A percentile compares a stretch with the other conserved stretches of the same genome.
These are phyloP conservation scores for Chamaetylas fuelleborni DNA, from an alignment of 2,113 vertebrate species.

Conservation along the genomic window DNA sequence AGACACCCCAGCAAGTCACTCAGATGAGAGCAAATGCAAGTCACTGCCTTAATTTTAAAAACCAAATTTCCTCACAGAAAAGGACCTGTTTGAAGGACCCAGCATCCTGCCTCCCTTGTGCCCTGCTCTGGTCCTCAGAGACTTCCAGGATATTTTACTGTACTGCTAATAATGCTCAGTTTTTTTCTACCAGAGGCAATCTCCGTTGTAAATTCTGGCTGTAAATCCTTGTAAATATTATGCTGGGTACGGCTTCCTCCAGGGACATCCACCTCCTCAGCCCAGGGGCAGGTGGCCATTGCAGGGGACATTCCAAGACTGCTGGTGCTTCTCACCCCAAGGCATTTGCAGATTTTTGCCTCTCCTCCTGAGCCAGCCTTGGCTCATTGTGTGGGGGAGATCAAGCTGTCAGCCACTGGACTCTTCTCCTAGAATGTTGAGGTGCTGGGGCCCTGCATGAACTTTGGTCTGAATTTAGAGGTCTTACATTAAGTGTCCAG, in stretches of 20 bases:
- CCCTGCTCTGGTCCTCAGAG: background rate
- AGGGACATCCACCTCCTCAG: background rate
- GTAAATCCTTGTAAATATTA: background rate
- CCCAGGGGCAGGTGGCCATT: rapidly evolving
- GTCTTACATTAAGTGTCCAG: background rate
- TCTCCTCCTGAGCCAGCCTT: background rate
- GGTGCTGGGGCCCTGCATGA: background rate
- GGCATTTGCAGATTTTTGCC: background rate
- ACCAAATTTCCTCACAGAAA: background rate
- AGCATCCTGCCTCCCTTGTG: background rate
- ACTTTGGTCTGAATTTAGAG: background rate
- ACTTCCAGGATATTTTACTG: background rate
- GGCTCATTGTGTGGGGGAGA: background rate
- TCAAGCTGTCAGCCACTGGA: background rate
- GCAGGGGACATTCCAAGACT: background rate
- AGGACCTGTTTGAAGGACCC: background rate
- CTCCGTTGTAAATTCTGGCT: background rate
- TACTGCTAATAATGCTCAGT: background rate
- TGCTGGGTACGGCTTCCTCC: background rate
- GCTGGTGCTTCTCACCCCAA: background rate
- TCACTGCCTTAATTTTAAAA: background rate
- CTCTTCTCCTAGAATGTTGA: background rate
- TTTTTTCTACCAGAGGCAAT: background rate
- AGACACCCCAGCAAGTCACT: background rate
- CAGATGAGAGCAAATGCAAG: background rate